These are phyloP conservation scores for Danio tinwini DNA, from an alignment of 2,797 vertebrate genomes.

Conservation along the genomic window DNA sequence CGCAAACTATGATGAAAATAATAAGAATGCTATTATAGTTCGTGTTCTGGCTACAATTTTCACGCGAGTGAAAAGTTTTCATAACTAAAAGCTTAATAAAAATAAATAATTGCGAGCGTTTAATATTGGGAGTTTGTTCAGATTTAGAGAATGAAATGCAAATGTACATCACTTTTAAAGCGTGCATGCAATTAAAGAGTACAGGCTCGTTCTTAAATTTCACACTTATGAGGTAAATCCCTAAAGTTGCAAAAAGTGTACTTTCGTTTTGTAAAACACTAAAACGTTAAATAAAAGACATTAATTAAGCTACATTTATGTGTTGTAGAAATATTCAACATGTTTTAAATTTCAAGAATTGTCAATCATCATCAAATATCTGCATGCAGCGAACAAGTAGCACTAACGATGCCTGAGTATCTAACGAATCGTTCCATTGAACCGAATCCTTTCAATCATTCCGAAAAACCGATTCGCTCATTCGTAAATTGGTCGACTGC, in stretches of 20 bases:
- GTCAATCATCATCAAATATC: background rate
- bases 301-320: background rate
- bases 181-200: background rate
- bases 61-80: background rate
- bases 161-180: background rate
- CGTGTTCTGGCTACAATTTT: background rate
- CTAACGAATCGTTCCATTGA: background rate
- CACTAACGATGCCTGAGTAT: background rate
- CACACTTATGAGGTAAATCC: background rate
- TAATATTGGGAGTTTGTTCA: background rate
- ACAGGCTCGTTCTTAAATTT: background rate
- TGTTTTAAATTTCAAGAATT: background rate
- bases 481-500: background rate
- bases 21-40: no score
- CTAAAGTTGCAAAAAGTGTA: no score
- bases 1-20: no score
- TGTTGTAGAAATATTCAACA: background rate
- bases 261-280: background rate
- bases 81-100: background rate
- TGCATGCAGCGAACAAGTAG: background rate
- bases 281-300: no score
- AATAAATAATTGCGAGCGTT: background rate
- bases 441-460: background rate
- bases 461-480: background rate
- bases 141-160: background rate